Evolutionary conservation across 2,888 invertebrate species (phyloP).

Genomic region (Volucella inanis): DNA sequence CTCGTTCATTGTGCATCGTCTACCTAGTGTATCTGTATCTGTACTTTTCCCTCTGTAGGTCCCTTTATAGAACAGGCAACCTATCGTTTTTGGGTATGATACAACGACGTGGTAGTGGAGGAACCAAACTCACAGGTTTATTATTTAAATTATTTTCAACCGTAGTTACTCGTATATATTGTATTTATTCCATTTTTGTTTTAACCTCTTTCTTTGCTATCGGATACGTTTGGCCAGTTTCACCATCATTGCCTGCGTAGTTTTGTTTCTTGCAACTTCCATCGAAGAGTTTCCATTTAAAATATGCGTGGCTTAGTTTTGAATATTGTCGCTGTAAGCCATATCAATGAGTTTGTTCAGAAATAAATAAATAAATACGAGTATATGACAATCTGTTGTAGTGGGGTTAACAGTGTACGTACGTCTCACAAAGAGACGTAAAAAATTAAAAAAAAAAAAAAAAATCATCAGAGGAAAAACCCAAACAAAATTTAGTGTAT

Average conservation of each 20-base stretch:
- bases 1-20: conserved; percentile 62
- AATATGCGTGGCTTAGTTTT: conserved; percentile 5
- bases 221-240: conserved; percentile 23
- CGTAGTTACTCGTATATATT: conserved; percentile 6
- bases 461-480: conserved; percentile 1
- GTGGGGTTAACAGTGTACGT: conserved; percentile 30
- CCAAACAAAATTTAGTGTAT: conserved; percentile 42
- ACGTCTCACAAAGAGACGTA: not conserved
- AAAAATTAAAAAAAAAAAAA: conserved; percentile 23
- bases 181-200: conserved; percentile 15
- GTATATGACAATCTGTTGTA: conserved; percentile 20
- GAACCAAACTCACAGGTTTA: conserved; percentile 41
- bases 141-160: conserved; percentile 4
- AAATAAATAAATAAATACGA: not conserved
- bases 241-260: conserved; percentile 18
- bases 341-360: not conserved
- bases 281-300: conserved; percentile 33
- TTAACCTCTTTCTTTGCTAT: conserved; percentile 22
- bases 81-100: conserved; percentile 52
- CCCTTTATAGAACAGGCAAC: conserved; percentile 27
- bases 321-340: not conserved
- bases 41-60: conserved; percentile 19
- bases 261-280: conserved; percentile 14
- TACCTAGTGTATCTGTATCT: conserved; percentile 1
- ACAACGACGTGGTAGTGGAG: conserved; percentile 62